Evolutionary conservation across 2,113 vertebrate genomes (phyloP), one percentile per base, ranked within the genome.

Genomic region (Cervus canadensis): DNA sequence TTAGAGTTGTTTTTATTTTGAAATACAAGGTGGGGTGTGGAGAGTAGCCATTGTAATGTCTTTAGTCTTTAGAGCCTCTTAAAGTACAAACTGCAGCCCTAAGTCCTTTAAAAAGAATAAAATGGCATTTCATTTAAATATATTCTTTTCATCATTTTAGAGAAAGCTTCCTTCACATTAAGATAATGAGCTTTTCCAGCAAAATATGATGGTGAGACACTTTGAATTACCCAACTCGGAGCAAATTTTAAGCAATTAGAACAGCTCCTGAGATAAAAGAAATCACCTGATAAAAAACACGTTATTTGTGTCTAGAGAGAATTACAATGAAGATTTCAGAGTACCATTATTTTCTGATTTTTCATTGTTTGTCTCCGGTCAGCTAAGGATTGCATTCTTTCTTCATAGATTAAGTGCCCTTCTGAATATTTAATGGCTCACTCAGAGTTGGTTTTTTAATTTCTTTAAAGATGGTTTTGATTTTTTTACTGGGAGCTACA

Each of bases 91-190:
- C 74, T 96, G 67, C 40, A 87, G 54, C 45, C 10, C 48, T 85
- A 57, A 12, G 79, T 92, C 48, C 52, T 93, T 95, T 96, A 67
- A 97, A 97, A 95, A 36, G 64, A 93, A 93, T 74, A 87, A 98
- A 97, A 95, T 25, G 11, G 57, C 48, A 28, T 97, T 97, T 97
- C 82, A 96, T 93, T 92, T 87, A 56, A 97, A 94, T 94, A 52
- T 74, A 76, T 87, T 92, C 28, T 91, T 89, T 95, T 91, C 43
- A 82, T 96, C 87, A 83, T 59, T 95, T 91, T 74, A 57, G 83
- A 87, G 59, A 94, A 97, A 59, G 6, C 43, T 91, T 94, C 71
- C 14, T n/a, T 87, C 28, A 74, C 25, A 7, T 52, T 52, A 60
- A 91, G n/a, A 95, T 89, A 96, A 94, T 90, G 62, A 97, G 82